Base-by-base conservation (phyloP, 2,797 vertebrate genomes). In the Sciurus carolinensis region DNA sequence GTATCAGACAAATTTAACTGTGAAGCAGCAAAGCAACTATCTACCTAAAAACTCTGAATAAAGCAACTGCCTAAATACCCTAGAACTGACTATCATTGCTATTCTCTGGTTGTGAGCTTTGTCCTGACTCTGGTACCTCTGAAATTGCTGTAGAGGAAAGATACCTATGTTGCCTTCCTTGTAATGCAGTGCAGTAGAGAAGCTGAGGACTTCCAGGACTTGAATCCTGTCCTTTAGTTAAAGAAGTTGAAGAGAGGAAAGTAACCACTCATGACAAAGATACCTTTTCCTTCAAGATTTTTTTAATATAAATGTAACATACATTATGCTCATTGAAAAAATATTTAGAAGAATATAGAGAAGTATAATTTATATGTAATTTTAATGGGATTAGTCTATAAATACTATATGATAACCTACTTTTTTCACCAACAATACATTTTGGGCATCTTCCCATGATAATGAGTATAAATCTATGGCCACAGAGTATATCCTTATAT, bases 391-490 rank as follows among this genome's bases (percentile, higher is more conserved):
- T 89, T 54, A 72, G 17, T 54, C 22, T 36, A 42, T 76, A 52
- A 77, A 81, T 52, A 52, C 69, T 86, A 6, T 87, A 52, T 52
- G 42, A 71, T 52, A 30, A 73, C 12, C n/a, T 73, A 13, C 4
- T 76, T 90, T 86, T 93, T 50, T 59, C 18, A 57, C 54, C 20
- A 75, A 15, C n/a, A 76, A n/a, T 36, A 6, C 75, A 26, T 90
- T 95, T 85, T 86, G 30, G n/a, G 82, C 30, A 71, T 87, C 22
- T 64, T 76, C 59, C 44, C 69, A 52, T 62, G 50, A 52, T 86
- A 73, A 90, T 81, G 5, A 67, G 52, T 69, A 62, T n/a, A 57
- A 90, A 15, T 44, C 42, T 36, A 14, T 36, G 50, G 24, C 36
- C 90, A 76, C 33, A 36, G n/a, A n/a, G 26, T 42, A 80, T 73